These are phyloP conservation scores for Lutjanus campechanus DNA, from an alignment of 2,797 vertebrate genomes.

Conservation along the genomic window DNA sequence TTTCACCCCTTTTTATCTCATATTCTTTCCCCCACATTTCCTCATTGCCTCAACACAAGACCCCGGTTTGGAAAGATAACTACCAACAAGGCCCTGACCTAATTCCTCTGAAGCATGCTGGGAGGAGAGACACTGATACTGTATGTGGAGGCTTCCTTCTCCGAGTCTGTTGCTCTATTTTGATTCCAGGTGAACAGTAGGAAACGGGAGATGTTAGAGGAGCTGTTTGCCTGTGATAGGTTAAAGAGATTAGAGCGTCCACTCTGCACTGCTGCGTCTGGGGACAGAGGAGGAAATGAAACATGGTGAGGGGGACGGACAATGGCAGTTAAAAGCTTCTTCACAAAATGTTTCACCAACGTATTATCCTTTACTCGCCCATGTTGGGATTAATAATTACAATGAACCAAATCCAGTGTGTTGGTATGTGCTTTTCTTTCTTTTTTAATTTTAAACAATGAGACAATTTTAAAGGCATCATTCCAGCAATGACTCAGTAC, in stretches of 20 bases:
- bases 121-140: constrained; percentile 23
- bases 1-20: constrained; percentile 21
- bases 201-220: constrained; percentile 29
- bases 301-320: not conserved
- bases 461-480: not conserved
- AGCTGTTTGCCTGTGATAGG: constrained; percentile 43
- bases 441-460: constrained; percentile 6
- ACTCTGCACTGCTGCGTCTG: not conserved
- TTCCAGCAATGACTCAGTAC: constrained; percentile 22
- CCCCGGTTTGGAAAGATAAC: constrained; percentile 43
- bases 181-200: constrained; percentile 56
- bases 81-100: constrained; percentile 58
- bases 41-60: constrained; percentile 4
- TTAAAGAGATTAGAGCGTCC: constrained; percentile 38
- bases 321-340: not conserved
- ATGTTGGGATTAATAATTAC: not conserved
- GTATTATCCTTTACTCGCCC: not conserved
- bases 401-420: not conserved
- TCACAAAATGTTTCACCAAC: not conserved
- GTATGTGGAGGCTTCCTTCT: constrained; percentile 18
- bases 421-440: not conserved
- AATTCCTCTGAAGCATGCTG: constrained; percentile 56
- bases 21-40: not conserved
- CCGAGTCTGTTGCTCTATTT: constrained; percentile 22
- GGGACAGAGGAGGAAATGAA: constrained; percentile 4